phyloP scores from a whole-genome alignment of 2,888 invertebrate genomes.

The Sylvicola fuscatus region DNA sequence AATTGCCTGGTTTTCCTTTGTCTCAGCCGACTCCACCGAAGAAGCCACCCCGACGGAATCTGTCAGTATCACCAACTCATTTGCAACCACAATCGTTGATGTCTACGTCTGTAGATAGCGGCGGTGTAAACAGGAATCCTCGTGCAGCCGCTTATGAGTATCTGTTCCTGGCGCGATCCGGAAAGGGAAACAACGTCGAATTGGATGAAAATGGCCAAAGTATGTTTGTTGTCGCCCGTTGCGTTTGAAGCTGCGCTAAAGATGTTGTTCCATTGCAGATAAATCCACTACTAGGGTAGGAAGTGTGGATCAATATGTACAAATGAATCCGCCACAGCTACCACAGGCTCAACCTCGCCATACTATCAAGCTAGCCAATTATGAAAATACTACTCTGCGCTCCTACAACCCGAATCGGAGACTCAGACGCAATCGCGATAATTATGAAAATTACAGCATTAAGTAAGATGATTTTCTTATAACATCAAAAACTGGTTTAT shows the following conservation, averaged over 20 bases:
- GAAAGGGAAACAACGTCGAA: too few relatives aligned
- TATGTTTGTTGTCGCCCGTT: too few relatives aligned
- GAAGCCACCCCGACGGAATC: constrained; percentile 70
- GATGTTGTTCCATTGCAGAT: constrained; percentile 1
- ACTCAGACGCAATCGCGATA: constrained; percentile 21
- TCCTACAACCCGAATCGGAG: constrained; percentile 25
- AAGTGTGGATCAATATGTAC: constrained; percentile 5
- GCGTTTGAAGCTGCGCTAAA: too few relatives aligned
- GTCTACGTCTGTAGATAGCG: constrained; percentile 6
- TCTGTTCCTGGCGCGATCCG: constrained; percentile 39
- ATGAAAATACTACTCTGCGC: constrained; percentile 11
- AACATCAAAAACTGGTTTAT: too few relatives aligned
- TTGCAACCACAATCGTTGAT: constrained; percentile 22
- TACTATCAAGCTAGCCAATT: neutral
- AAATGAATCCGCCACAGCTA: constrained; percentile 8
- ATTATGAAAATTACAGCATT: constrained; percentile 11
- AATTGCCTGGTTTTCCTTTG: too few relatives aligned
- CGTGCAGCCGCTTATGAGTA: constrained; percentile 33
- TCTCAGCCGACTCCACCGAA: constrained; percentile 50
- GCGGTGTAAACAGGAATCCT: constrained; percentile 1
- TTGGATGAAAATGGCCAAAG: too few relatives aligned
- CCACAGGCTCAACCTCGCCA: neutral
- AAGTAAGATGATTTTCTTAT: constrained; percentile 7
- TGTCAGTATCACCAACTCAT: constrained; percentile 72
- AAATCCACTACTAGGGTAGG: constrained; percentile 3